phyloP scores from a whole-genome alignment of 1,140 invertebrate species.

The Hetaerina americana region DNA sequence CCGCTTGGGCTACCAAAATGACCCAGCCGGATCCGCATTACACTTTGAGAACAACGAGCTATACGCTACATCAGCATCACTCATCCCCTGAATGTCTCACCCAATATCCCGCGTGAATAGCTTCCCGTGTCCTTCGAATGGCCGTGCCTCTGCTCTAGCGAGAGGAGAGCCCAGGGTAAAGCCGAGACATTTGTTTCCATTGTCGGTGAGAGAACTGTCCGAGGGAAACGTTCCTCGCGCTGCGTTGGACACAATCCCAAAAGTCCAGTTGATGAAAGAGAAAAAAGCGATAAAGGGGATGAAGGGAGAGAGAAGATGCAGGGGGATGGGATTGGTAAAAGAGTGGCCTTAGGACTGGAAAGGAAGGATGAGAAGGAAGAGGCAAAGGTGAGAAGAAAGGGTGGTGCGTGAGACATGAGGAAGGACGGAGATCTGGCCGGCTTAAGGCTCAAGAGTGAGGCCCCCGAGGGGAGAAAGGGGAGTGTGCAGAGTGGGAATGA shows the following conservation, averaged over 20 bases:
- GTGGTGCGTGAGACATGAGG: too few relatives aligned
- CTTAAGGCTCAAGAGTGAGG: too few relatives aligned
- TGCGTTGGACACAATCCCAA: neutral
- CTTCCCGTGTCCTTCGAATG: neutral
- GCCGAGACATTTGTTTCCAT: neutral
- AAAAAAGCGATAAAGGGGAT: neutral
- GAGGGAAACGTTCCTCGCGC: neutral
- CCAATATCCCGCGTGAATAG: neutral
- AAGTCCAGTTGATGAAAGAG: neutral
- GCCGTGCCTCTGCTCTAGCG: neutral
- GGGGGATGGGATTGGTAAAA: too few relatives aligned
- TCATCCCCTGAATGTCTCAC: neutral
- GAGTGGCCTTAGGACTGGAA: too few relatives aligned
- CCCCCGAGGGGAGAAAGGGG: too few relatives aligned
- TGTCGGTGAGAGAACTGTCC: neutral
- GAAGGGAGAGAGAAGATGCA: too few relatives aligned
- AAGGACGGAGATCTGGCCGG: too few relatives aligned
- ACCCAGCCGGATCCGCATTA: neutral
- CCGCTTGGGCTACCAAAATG: too few relatives aligned
- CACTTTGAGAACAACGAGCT: neutral
- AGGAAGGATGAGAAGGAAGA: too few relatives aligned
- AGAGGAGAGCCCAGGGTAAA: neutral
- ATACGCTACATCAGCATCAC: neutral
- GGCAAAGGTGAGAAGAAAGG: too few relatives aligned
- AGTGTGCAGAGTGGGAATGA: too few relatives aligned